A percentile compares a stretch with the other conserved stretches of the same genome.
phyloP scores from a whole-genome alignment of 1,140 invertebrate species.

The Penaeus chinensis region DNA sequence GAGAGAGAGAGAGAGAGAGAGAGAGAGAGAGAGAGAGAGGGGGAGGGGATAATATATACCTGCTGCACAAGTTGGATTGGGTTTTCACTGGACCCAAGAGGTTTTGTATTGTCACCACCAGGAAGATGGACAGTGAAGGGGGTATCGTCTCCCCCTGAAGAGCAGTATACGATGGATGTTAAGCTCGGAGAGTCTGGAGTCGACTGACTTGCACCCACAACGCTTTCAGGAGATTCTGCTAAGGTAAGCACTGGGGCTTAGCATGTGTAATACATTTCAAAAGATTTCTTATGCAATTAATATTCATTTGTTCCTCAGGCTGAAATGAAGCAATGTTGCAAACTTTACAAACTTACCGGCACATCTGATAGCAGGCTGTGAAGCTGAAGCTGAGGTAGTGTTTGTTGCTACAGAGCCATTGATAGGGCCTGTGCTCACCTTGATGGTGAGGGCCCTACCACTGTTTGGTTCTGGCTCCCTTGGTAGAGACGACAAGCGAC shows the following conservation, averaged over 20 bases:
- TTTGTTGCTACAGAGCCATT: not conserved
- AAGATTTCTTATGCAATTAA: too few species aligned
- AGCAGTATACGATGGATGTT: conserved; percentile 49
- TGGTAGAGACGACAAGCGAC: not conserved
- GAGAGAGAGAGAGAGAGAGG: too few species aligned
- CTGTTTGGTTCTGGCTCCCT: not conserved
- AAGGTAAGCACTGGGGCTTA: too few species aligned
- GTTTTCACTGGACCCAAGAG: conserved; percentile 74
- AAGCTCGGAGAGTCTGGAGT: not conserved
- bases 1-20: too few species aligned
- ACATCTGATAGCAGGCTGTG: conserved; percentile 40
- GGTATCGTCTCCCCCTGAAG: conserved; percentile 32
- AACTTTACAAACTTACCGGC: conserved; percentile 23
- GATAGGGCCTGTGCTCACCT: conserved; percentile 41
- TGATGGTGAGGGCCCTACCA: conserved; percentile 39
- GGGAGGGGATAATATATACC: not conserved
- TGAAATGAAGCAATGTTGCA: too few species aligned
- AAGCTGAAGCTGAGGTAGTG: too few species aligned
- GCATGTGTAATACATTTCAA: too few species aligned
- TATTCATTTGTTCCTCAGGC: too few species aligned
- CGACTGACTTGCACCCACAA: too few species aligned
- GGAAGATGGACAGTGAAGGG: conserved; percentile 48
- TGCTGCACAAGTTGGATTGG: conserved; percentile 76
- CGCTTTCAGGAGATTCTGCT: too few species aligned
- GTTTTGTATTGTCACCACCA: conserved; percentile 59